Evolutionary conservation across 2,797 vertebrate genomes (phyloP).

Genomic region (Aplochiton taeniatus): DNA sequence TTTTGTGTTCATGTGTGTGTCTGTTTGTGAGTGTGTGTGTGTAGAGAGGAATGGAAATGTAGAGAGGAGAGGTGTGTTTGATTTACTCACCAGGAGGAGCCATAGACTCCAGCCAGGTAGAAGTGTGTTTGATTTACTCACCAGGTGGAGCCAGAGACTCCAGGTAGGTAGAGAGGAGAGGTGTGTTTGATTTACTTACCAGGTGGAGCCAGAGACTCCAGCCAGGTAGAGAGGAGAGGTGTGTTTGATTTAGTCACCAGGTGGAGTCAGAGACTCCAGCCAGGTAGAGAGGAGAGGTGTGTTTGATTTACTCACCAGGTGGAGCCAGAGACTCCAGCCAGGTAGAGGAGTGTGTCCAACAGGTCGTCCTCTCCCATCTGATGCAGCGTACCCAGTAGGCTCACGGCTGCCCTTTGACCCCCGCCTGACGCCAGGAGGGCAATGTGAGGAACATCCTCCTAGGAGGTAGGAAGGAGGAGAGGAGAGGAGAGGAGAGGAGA

Average conservation of each 20-base stretch:
- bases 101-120: too few species aligned
- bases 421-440: constrained; percentile 61
- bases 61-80: too few species aligned
- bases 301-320: constrained; percentile 51
- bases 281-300: neutral
- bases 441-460: constrained; percentile 57
- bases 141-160: too few species aligned
- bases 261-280: too few species aligned
- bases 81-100: too few species aligned
- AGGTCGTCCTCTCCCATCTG: constrained; percentile 57
- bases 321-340: constrained; percentile 62
- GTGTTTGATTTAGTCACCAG: neutral
- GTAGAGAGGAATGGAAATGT: neutral
- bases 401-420: constrained; percentile 60
- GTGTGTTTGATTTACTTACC: too few species aligned
- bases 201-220: too few species aligned
- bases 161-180: too few species aligned
- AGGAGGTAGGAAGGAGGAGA: neutral
- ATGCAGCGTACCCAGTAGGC: constrained; percentile 52
- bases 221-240: too few species aligned
- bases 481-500: neutral
- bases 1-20: neutral
- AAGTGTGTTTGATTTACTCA: neutral
- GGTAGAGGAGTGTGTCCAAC: constrained; percentile 58
- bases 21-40: neutral